These are phyloP conservation scores for Sebastes paucispinis DNA, from an alignment of 2,797 vertebrate species.

Conservation along the genomic window DNA sequence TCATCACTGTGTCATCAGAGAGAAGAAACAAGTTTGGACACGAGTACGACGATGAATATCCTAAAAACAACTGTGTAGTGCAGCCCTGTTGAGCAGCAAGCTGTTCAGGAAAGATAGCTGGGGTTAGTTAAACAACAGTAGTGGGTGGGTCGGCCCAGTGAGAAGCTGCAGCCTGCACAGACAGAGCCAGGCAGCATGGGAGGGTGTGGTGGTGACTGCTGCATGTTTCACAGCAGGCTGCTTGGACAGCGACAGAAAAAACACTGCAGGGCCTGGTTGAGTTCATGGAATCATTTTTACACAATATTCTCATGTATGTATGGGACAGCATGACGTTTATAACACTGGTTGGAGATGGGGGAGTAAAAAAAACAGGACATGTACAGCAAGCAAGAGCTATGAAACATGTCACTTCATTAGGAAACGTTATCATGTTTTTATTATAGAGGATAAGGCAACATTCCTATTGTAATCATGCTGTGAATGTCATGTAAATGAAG, in stretches of 20 bases:
- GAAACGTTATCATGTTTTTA: background rate
- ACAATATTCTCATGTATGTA: background rate
- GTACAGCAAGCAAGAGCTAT: background rate
- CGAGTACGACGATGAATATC: slow-evolving; percentile 9
- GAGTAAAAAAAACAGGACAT: background rate
- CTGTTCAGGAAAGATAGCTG: slow-evolving; percentile 69
- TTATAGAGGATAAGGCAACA: background rate
- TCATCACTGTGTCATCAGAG: background rate
- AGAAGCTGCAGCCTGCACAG: slow-evolving; percentile 39
- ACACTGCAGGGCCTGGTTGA: slow-evolving; percentile 9
- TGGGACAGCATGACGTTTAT: background rate
- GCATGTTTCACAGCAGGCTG: slow-evolving; percentile 30
- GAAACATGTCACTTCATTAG: background rate
- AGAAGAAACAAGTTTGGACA: slow-evolving; percentile 9
- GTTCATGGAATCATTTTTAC: slow-evolving; percentile 3
- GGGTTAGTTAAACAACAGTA: slow-evolving; percentile 53
- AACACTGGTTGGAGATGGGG: background rate
- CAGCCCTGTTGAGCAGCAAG: slow-evolving; percentile 45
- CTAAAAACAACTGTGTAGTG: slow-evolving; percentile 19
- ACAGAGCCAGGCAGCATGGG: slow-evolving; percentile 38
- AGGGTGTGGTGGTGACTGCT: slow-evolving; percentile 56
- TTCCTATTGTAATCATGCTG: background rate
- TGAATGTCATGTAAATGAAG: background rate
- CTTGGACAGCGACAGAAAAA: slow-evolving; percentile 6
- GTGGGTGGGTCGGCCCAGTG: slow-evolving; percentile 56